Conservation (phyloP, 1,140 invertebrate genomes). For the Neodiprion fabricii region DNA sequence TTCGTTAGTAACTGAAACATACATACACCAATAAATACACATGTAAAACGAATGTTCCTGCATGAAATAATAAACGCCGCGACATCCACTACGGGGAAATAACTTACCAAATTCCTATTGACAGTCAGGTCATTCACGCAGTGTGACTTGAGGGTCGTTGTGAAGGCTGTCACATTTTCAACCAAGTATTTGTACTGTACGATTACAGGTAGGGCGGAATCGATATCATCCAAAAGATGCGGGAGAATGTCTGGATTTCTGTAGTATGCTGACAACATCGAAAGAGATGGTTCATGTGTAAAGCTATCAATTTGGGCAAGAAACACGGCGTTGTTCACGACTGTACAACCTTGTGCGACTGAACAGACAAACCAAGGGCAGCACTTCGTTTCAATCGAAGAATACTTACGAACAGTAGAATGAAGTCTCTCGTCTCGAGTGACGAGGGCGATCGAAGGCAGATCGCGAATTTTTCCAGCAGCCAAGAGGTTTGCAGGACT, state of each 20-base stretch:
- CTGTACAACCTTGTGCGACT: neutral
- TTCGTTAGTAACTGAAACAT: neutral
- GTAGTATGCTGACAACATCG: neutral
- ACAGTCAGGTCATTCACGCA: neutral
- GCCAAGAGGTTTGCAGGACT: neutral
- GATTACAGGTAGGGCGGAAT: neutral
- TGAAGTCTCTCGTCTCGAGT: neutral
- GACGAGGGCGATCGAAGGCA: neutral
- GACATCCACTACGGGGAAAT: neutral
- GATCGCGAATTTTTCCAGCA: constrained; percentile 1
- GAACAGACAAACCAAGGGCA: neutral
- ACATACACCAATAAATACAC: too few species aligned
- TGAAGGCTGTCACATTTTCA: neutral
- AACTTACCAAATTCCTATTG: neutral
- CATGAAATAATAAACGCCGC: neutral
- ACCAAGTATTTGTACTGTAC: neutral
- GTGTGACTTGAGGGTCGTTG: neutral
- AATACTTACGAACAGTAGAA: neutral
- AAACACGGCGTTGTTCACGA: neutral
- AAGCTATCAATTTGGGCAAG: neutral
- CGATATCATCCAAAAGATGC: neutral
- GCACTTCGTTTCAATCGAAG: neutral
- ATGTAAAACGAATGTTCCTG: too few species aligned
- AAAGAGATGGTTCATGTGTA: too few species aligned
- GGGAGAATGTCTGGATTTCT: neutral